Base-by-base conservation (phyloP, 2,797 vertebrate genomes). In the Furcifer pardalis region DNA sequence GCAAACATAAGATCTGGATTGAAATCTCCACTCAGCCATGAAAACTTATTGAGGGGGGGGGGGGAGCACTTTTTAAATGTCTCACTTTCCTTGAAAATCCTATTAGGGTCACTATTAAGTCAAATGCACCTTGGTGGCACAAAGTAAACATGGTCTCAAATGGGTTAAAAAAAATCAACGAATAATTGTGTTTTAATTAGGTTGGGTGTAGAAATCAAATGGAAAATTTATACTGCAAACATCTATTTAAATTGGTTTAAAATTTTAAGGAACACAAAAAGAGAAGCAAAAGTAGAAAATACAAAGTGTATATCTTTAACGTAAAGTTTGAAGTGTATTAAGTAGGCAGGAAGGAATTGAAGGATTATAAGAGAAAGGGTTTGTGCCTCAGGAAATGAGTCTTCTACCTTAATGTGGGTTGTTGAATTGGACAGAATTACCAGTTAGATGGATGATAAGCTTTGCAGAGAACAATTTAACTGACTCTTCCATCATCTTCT, bases 171-270 rank as follows among this genome's bases (percentile, higher is more conserved):
- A n/a, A n/a, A n/a, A n/a, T n/a, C 52, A n/a, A 21, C 74, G 32
- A 59, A 77, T 59, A 59, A 59, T 59, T 49, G 65, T 69, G 27
- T 49, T 56, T 32, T 63, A 68, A 46, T 19, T 66, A 32, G 37
- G 68, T 25, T 35, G 46, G 56, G 66, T 44, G 66, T 46, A 80
- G 66, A n/a, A 46, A 23, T 30, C 19, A 66, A 76, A 86, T n/a
- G 46, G 7, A 82, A 75, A 80, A 25, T 62, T 42, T 72, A 30
- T 42, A 78, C 32, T 30, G 10, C 0, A 4, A 1, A 66, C 37
- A 52, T 66, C 15, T 71, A 77, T 80, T 72, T 77, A 42, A 77
- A 62, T 42, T 68, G 13, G 77, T 77, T 46, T 2, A 78, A 90
- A 84, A 87, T 4, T 0, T 63, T 84, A 40, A 56, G 62, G 17